Base-by-base conservation (phyloP, 1,140 invertebrate species). In the Conus betulinus region DNA sequence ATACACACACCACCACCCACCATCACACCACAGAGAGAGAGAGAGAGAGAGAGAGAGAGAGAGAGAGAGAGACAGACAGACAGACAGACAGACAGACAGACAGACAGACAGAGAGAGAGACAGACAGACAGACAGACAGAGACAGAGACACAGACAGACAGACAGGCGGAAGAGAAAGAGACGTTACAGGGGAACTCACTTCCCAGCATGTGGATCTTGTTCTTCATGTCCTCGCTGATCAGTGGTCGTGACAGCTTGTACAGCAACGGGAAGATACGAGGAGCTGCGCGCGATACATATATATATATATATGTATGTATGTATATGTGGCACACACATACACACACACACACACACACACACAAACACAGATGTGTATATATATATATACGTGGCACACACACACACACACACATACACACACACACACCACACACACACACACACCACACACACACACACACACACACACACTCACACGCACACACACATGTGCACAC, bases 241-340 rank as follows among this genome's bases (percentile, higher is more conserved):
- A 99, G 97, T 91, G 97, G 98, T 93, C 98, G 98, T 0, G 97
- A 96, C 5, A 99, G 96, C n/a, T 97, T 97, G 94, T 98, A 99
- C 0, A 97, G 97, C 74, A 99, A 96, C 0, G 98, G 96, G 94
- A 99, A 99, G 25, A 99, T 97, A 94, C 97, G 97, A 11, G 98
- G 98, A 52, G 96, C 96, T 96, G 90, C 23, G 2, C 10, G 2
- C 79, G 53, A 23, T 6, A 51, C 76, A 15, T 25, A 53, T 51
- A 53, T 51, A 20, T 27, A 51, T 0, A 51, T 27, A 4, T 27
- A 20, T 27, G 51, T 17, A 27, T n/a, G 7, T n/a, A 74, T n/a
- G 25, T n/a, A 74, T n/a, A 39, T 39, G 39, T 39, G 39, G 39
- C 39, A 53, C 79, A 2, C 79, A 23, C 79, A 53, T 5, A 53